phyloP scores from a whole-genome alignment of 2,113 vertebrate genomes.

The Pycnonotus jocosus region DNA sequence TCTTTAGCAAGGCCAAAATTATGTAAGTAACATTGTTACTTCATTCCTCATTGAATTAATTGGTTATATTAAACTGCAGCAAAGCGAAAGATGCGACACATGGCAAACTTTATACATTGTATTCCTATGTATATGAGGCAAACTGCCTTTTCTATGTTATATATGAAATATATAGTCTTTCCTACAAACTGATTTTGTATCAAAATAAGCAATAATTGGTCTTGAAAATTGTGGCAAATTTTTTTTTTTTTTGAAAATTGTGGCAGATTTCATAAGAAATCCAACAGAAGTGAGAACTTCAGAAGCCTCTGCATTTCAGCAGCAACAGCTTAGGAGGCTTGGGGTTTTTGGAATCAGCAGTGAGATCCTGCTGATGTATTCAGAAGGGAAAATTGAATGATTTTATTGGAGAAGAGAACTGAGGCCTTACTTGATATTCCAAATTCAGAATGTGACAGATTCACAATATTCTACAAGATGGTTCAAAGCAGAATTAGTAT shows the following conservation, averaged over 20 bases:
- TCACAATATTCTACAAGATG: neutral
- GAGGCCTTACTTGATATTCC: neutral
- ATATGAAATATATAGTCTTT: rapidly evolving
- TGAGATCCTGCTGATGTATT: neutral
- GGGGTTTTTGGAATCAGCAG: neutral
- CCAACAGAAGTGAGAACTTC: neutral
- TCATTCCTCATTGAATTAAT: neutral
- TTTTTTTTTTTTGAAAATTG: neutral
- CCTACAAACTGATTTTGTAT: neutral
- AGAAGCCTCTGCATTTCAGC: neutral
- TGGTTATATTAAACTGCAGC: neutral
- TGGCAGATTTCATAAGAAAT: neutral
- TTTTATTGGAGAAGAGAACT: neutral
- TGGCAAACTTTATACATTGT: neutral
- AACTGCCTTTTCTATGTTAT: neutral
- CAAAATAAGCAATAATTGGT: neutral
- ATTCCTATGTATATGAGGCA: neutral
- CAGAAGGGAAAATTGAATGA: neutral
- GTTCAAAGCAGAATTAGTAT: neutral
- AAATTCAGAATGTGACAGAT: neutral
- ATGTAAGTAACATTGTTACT: neutral
- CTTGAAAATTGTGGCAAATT: neutral
- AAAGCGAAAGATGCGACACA: neutral
- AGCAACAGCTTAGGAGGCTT: neutral
- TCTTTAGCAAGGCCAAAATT: neutral